These are phyloP conservation scores for Vidua macroura DNA, from an alignment of 2,113 vertebrate species.

Conservation along the genomic window DNA sequence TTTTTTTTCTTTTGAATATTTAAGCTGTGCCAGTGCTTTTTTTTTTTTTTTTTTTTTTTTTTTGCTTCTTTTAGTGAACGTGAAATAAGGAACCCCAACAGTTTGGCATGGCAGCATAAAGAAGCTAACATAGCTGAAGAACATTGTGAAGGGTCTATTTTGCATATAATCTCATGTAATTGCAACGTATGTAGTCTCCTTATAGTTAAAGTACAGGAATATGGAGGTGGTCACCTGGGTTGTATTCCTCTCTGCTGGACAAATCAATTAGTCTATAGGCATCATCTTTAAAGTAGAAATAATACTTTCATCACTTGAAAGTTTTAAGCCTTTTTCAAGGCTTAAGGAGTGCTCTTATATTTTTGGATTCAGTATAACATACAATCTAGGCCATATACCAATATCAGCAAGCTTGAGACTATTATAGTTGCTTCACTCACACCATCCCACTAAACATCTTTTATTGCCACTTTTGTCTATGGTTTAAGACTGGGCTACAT, in stretches of 20 bases:
- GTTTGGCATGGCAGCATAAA: neutral
- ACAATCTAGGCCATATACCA: neutral
- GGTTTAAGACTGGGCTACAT: neutral
- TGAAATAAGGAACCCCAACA: neutral
- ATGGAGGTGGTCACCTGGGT: neutral
- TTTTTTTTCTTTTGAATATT: constrained; percentile 63
- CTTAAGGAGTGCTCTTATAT: neutral
- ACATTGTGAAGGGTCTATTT: neutral
- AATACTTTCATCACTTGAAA: neutral
- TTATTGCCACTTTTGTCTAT: constrained; percentile 10
- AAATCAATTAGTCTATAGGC: neutral
- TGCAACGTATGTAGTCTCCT: neutral
- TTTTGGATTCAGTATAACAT: neutral
- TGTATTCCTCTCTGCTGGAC: neutral
- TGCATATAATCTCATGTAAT: neutral
- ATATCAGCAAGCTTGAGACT: neutral
- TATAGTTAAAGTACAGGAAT: neutral
- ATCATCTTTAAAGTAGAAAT: neutral
- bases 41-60: neutral
- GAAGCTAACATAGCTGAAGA: neutral
- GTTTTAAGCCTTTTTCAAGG: neutral
- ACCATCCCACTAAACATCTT: constrained; percentile 46
- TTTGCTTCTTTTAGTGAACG: neutral
- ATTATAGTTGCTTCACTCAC: neutral
- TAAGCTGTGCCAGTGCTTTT: neutral